These are phyloP conservation scores for Chymomyza amoena DNA, from an alignment of 2,888 invertebrate genomes.

Conservation along the genomic window DNA sequence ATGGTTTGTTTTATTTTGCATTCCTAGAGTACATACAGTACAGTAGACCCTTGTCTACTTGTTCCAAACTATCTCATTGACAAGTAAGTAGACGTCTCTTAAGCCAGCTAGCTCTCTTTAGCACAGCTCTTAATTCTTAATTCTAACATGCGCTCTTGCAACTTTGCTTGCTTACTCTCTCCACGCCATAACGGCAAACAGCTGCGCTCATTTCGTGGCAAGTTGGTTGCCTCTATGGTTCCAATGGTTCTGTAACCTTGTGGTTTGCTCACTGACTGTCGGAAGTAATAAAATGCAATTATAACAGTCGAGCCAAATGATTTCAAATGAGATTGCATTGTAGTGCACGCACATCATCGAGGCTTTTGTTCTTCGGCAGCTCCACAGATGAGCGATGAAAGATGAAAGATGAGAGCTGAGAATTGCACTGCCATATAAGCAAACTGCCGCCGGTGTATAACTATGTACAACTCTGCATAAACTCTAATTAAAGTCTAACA, in stretches of 20 bases:
- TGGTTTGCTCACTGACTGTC: conserved; percentile 33
- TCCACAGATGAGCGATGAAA: background rate
- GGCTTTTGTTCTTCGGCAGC: conserved; percentile 20
- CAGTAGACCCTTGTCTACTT: background rate
- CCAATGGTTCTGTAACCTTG: background rate
- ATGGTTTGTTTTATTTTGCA: conserved; percentile 47
- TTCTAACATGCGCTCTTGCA: background rate
- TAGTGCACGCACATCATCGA: conserved; percentile 35
- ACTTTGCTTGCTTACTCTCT: background rate
- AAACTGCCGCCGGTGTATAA: too few relatives aligned
- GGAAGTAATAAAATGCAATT: conserved; percentile 66
- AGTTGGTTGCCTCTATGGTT: background rate
- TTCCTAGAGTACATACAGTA: conserved; percentile 56
- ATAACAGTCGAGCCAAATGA: conserved; percentile 40
- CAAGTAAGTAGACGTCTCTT: background rate
- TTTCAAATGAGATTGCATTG: conserved; percentile 51
- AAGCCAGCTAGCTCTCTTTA: background rate
- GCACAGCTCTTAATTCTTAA: background rate
- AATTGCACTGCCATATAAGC: conserved; percentile 27
- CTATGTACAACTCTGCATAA: conserved; percentile 33
- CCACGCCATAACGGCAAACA: background rate
- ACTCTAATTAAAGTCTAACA: conserved; percentile 41
- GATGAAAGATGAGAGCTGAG: background rate
- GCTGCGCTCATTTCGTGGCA: background rate
- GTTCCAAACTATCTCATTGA: background rate